Base-by-base conservation (phyloP, 1,140 invertebrate species). In the Zaprionus lachaisei region DNA sequence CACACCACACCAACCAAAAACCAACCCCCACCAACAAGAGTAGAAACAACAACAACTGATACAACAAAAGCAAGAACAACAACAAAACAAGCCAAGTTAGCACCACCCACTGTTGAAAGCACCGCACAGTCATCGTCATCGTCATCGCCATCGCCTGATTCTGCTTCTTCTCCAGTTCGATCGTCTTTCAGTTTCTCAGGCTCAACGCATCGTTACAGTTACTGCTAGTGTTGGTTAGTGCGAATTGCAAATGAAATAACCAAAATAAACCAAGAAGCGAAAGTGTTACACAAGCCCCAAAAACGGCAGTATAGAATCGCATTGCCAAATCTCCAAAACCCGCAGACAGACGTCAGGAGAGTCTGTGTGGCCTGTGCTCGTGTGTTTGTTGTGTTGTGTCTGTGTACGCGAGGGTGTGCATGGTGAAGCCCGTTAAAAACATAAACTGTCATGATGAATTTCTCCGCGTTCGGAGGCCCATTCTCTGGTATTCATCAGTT, bases 401-500 rank as follows among this genome's bases (percentile, higher is more conserved):
- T 47, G 44, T 68, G 65, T 55, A 24, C 20, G 57, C 38, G 44
- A 55, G 41, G 41, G 57, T 61, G 69, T 72, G 37, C 56, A 55
- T 73, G 69, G 47, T 69, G 44, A 77, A 66, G 55, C 51, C 57
- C 38, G 70, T 63, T 72, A 73, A 68, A 31, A 57, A 57, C 44
- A 68, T 70, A 74, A 77, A 77, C 74, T 87, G 84, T 73, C 69
- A 92, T 92, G 91, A 93, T 93, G 92, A 93, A 93, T 92, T 93
- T 93, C 85, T 93, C 92, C 34, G 92, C 92, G 75, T 93, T 93
- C 68, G 92, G 92, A 64, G 92, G 92, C 61, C 92, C 92, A 37
- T 93, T 93, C 73, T 92, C 92, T 66, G 92, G 92, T 70, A 93
- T 93, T 65, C 92, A 93, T 79, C 92, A 92, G 73, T 93, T 93